phyloP scores from a whole-genome alignment of 2,888 invertebrate species.

The Fissipunctia ypsillon region DNA sequence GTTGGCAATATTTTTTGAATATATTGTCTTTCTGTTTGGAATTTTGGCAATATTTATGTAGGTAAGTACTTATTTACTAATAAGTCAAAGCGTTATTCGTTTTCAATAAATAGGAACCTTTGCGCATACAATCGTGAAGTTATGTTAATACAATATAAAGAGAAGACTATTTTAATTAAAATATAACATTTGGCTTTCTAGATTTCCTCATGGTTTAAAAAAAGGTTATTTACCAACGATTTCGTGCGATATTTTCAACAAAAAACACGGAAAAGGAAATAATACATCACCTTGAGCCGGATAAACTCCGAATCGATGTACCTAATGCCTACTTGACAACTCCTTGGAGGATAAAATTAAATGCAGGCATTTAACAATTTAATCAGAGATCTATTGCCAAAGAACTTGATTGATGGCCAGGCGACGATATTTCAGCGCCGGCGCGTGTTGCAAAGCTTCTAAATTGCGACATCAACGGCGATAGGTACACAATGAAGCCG shows the following conservation, averaged over 20 bases:
- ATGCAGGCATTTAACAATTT: slow-evolving; percentile 82
- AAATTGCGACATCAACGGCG: slow-evolving; percentile 81
- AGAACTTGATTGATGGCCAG: slow-evolving; percentile 84
- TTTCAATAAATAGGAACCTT: not conserved
- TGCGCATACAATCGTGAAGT: no score
- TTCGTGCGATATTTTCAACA: slow-evolving; percentile 13
- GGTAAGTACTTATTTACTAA: not conserved
- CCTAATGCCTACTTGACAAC: slow-evolving; percentile 53
- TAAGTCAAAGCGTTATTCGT: not conserved
- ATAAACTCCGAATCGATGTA: slow-evolving; percentile 56
- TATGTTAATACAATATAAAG: not conserved
- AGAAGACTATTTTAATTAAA: slow-evolving; percentile 7
- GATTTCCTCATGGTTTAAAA: not conserved
- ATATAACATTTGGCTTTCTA: not conserved
- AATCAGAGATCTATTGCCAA: slow-evolving; percentile 83
- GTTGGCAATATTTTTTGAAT: slow-evolving; percentile 40
- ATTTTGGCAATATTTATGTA: not conserved
- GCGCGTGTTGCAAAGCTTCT: slow-evolving; percentile 74
- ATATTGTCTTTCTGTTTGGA: slow-evolving; percentile 28
- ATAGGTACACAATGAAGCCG: slow-evolving; percentile 81
- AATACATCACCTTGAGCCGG: slow-evolving; percentile 55
- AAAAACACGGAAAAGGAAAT: slow-evolving; percentile 21
- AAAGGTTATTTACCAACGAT: not conserved
- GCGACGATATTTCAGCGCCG: slow-evolving; percentile 81
- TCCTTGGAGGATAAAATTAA: slow-evolving; percentile 59